Percentiles rank a stretch among this genome's conserved stretches.
These are phyloP conservation scores for Lithophane ornitopus DNA, from an alignment of 2,888 invertebrate species.

Conservation along the genomic window DNA sequence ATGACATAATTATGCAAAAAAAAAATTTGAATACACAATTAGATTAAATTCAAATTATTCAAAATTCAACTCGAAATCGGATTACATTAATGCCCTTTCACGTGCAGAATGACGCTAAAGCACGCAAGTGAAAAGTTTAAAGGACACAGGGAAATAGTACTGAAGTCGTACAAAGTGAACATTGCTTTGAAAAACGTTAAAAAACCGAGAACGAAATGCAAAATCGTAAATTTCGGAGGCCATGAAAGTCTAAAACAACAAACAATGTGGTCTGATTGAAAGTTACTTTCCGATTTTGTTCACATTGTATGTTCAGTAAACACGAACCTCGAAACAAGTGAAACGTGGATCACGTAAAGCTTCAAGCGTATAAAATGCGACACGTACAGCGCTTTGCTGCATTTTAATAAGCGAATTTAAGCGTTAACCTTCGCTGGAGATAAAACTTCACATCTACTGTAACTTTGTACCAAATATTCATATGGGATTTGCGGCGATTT, in stretches of 20 bases:
- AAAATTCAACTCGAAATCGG: background rate
- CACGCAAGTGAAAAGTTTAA: constrained; percentile 14
- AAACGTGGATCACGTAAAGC: constrained; percentile 40
- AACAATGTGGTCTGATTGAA: constrained; percentile 33
- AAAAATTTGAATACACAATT: background rate
- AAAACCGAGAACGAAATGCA: background rate
- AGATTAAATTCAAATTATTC: background rate
- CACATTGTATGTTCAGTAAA: constrained; percentile 48
- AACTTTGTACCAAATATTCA: background rate
- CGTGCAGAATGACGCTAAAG: background rate
- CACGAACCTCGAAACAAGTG: constrained; percentile 23
- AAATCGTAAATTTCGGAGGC: constrained; percentile 18
- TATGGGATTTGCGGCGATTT: background rate
- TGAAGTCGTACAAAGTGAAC: background rate
- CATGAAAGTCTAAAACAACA: constrained; percentile 39
- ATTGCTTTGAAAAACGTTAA: background rate
- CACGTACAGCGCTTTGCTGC: constrained; percentile 39
- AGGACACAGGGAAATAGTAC: background rate
- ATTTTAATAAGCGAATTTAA: constrained; percentile 54
- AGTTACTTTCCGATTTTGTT: constrained; percentile 29
- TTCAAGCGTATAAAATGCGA: constrained; percentile 24
- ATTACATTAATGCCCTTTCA: background rate
- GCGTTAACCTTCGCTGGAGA: constrained; percentile 24
- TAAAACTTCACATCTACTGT: constrained; percentile 20
- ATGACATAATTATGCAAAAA: too few relatives aligned